Percentiles rank a stretch among this genome's conserved stretches.
phyloP scores from a whole-genome alignment of 2,113 vertebrate genomes.

The Motacilla alba region DNA sequence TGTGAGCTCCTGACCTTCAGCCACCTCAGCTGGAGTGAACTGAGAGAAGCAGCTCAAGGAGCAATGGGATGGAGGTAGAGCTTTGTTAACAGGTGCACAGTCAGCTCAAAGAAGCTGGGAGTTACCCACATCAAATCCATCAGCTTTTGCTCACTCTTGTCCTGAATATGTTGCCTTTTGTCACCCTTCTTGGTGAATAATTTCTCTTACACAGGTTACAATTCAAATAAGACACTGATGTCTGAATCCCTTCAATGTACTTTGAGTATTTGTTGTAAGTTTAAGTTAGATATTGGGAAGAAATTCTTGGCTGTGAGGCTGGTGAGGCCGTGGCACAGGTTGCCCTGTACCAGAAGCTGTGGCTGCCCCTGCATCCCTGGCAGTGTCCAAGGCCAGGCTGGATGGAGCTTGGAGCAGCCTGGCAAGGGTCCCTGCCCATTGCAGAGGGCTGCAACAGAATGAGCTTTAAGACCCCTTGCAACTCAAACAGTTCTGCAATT shows the following conservation, averaged over 20 bases:
- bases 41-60: background rate
- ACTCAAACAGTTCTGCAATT: background rate
- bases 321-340: background rate
- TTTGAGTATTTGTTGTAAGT: background rate
- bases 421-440: background rate
- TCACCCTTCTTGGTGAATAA: background rate
- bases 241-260: background rate
- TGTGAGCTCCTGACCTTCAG: background rate
- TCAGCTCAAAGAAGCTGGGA: background rate
- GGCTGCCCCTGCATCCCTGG: background rate
- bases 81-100: background rate
- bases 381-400: background rate
- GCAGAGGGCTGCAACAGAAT: fast-evolving
- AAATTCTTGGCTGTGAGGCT: fast-evolving
- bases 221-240: background rate
- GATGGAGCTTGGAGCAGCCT: fast-evolving
- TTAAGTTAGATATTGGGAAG: background rate
- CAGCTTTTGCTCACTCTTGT: background rate
- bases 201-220: background rate
- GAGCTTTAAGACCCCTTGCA: background rate
- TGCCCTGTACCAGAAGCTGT: background rate
- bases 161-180: background rate
- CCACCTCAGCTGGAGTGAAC: too few species aligned
- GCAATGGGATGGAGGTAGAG: background rate
- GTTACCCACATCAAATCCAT: background rate